Evolutionary conservation across 1,140 invertebrate genomes (phyloP).

Genomic region (Drosophila littoralis): DNA sequence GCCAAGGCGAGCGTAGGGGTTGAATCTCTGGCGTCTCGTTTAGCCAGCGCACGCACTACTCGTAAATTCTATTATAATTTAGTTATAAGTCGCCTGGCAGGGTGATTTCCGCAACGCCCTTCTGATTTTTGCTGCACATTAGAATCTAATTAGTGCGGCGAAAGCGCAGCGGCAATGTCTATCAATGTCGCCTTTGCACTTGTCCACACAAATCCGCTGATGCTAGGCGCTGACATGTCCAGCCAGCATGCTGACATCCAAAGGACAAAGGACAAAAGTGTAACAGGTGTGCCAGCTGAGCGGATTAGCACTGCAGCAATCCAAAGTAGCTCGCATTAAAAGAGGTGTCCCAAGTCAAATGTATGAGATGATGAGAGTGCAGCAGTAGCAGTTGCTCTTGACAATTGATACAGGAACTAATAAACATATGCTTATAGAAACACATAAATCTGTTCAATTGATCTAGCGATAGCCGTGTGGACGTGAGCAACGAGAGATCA

Average conservation of each 20-base stretch:
- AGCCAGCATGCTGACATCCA: constrained; percentile 65
- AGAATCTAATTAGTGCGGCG: constrained; percentile 74
- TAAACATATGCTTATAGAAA: not conserved
- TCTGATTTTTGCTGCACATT: constrained; percentile 62
- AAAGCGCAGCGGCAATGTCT: constrained; percentile 44
- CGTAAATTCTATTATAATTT: constrained; percentile 82
- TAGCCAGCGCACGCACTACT: constrained; percentile 48
- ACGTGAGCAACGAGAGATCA: too few species aligned
- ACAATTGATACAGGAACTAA: constrained; percentile 23
- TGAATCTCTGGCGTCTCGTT: constrained; percentile 40
- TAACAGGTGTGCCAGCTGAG: constrained; percentile 70
- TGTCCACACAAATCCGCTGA: constrained; percentile 68
- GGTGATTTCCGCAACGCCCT: constrained; percentile 38
- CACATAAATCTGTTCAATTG: constrained; percentile 1
- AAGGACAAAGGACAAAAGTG: constrained; percentile 52
- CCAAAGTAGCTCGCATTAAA: constrained; percentile 29
- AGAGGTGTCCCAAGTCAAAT: constrained; percentile 66
- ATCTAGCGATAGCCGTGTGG: not conserved
- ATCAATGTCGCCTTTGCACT: constrained; percentile 76
- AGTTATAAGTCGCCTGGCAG: constrained; percentile 60
- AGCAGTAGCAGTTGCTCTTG: constrained; percentile 40
- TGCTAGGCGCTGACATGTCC: constrained; percentile 60
- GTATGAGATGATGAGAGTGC: constrained; percentile 6
- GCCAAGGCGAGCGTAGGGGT: constrained; percentile 39
- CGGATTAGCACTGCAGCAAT: constrained; percentile 52